Percentiles rank a stretch among this genome's conserved stretches.
phyloP scores from a whole-genome alignment of 2,797 vertebrate genomes.

The Cyclura pinguis region DNA sequence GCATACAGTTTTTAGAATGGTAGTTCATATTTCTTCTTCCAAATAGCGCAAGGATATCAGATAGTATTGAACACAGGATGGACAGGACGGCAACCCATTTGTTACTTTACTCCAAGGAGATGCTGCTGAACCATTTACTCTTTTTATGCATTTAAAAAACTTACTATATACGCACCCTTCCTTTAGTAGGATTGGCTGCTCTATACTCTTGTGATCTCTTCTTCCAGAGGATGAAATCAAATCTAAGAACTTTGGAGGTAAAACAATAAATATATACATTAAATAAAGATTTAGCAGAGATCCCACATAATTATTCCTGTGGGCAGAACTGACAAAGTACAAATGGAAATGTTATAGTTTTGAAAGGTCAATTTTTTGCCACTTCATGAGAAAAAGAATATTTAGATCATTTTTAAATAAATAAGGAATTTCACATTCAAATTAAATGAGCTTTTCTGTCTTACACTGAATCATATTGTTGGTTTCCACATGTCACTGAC shows the following conservation, averaged over 20 bases:
- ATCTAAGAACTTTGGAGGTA: slow-evolving; percentile 89
- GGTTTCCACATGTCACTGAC: neutral
- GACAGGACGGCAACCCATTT: neutral
- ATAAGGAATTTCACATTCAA: neutral
- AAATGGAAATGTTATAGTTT: neutral
- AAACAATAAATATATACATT: slow-evolving; percentile 47
- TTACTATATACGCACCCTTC: slow-evolving; percentile 89
- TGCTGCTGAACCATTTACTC: slow-evolving; percentile 5
- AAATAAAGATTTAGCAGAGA: slow-evolving; percentile 8
- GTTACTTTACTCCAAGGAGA: neutral
- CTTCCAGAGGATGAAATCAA: slow-evolving; percentile 97
- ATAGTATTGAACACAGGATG: neutral
- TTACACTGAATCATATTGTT: neutral
- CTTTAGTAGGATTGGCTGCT: slow-evolving; percentile 97
- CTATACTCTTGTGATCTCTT: slow-evolving; percentile 96
- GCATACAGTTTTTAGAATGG: neutral
- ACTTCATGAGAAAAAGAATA: neutral
- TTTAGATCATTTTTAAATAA: neutral
- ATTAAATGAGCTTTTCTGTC: neutral
- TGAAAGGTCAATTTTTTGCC: neutral
- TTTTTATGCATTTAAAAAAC: neutral
- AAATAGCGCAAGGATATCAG: neutral
- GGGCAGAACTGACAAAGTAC: slow-evolving; percentile 8
- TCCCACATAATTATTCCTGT: slow-evolving; percentile 25
- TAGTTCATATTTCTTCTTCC: neutral